Percentiles rank a stretch among this genome's conserved stretches.
phyloP scores from a whole-genome alignment of 1,140 invertebrate genomes.

The Atopsyche davidsoni region DNA sequence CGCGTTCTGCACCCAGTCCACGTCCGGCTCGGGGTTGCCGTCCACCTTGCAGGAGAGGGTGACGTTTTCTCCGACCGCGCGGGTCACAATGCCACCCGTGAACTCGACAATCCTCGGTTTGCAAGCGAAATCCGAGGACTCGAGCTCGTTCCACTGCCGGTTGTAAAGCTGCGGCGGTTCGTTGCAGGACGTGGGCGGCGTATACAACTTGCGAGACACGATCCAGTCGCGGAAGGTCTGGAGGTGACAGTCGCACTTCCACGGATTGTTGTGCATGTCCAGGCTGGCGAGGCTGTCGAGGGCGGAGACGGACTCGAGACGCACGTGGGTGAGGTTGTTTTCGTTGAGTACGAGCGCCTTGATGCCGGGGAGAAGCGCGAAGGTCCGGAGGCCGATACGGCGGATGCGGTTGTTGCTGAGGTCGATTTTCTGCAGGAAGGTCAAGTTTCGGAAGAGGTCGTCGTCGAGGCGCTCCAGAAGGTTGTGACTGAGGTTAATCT shows the following conservation, averaged over 20 bases:
- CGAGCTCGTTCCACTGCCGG: conserved; percentile 64
- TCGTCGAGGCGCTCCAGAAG: conserved; percentile 64
- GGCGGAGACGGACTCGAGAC: conserved; percentile 52
- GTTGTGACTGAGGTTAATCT: conserved; percentile 68
- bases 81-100: conserved; percentile 45
- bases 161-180: conserved; percentile 60
- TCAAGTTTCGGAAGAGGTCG: conserved; percentile 67
- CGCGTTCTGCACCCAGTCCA: conserved; percentile 65
- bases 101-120: conserved; percentile 63
- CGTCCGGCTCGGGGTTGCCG: conserved; percentile 69
- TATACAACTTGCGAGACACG: conserved; percentile 64
- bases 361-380: conserved; percentile 62
- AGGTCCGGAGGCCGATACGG: conserved; percentile 62
- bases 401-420: conserved; percentile 67
- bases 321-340: conserved; percentile 64
- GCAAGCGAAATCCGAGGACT: conserved; percentile 76
- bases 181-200: conserved; percentile 61
- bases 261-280: conserved; percentile 73
- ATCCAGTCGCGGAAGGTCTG: conserved; percentile 73
- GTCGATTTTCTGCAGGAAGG: conserved; percentile 67
- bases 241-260: conserved; percentile 83
- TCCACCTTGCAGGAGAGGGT: conserved; percentile 70
- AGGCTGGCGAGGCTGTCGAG: conserved; percentile 64
- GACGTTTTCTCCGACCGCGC: conserved; percentile 59
- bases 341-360: conserved; percentile 61